phyloP scores from a whole-genome alignment of 2,113 vertebrate species.

The Aphelocoma coerulescens region DNA sequence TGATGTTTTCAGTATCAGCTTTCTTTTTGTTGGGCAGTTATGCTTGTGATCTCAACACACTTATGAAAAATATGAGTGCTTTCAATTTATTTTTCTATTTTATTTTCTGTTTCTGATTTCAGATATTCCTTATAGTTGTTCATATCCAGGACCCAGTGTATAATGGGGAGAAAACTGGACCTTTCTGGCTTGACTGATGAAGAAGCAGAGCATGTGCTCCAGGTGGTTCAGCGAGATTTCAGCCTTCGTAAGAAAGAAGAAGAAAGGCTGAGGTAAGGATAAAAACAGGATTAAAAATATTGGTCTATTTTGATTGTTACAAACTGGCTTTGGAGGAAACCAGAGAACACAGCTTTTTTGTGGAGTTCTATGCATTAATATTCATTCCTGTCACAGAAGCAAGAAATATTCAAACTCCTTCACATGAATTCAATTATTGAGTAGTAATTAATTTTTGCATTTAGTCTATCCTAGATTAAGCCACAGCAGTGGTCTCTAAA shows the following conservation, averaged over 20 bases:
- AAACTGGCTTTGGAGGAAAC: background rate
- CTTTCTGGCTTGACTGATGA: slow-evolving; percentile 90
- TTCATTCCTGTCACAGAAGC: background rate
- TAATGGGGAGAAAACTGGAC: slow-evolving; percentile 94
- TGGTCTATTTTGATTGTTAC: background rate
- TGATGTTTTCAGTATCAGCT: background rate
- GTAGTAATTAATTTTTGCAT: background rate
- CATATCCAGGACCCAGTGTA: background rate
- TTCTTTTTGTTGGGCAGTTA: background rate
- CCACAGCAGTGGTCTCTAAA: background rate
- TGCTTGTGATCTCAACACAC: background rate
- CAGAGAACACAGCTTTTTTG: background rate
- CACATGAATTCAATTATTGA: background rate
- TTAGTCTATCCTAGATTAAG: background rate
- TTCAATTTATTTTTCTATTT: background rate
- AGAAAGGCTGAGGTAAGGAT: slow-evolving; percentile 87
- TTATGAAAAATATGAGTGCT: background rate
- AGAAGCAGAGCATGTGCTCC: slow-evolving; percentile 93
- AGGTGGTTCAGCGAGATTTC: slow-evolving; percentile 95
- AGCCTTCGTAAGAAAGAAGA: slow-evolving; percentile 93
- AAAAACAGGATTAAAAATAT: background rate
- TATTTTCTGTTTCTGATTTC: slow-evolving; percentile 2
- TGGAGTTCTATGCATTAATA: background rate
- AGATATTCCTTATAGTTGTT: slow-evolving; percentile 21
- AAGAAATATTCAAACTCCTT: background rate